These are phyloP conservation scores for Lerema accius DNA, from an alignment of 1,140 invertebrate species.

Conservation along the genomic window DNA sequence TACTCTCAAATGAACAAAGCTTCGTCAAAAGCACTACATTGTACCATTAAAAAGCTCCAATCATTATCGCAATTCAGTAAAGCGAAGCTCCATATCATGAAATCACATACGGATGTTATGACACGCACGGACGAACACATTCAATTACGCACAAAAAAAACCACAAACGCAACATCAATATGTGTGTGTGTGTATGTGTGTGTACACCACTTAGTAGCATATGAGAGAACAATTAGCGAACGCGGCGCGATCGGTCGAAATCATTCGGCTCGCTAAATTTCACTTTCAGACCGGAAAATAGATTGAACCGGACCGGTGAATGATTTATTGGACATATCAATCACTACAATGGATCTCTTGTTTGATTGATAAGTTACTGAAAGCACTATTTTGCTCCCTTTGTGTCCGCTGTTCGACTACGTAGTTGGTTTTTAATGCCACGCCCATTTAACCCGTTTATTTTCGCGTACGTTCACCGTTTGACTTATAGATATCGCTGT, in stretches of 20 bases:
- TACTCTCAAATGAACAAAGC: too few relatives aligned
- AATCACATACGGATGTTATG: conserved; percentile 18
- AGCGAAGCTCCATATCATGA: conserved; percentile 19
- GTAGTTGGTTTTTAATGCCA: background rate
- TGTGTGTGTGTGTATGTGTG: too few relatives aligned
- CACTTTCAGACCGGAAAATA: conserved; percentile 54
- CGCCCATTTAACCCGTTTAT: conserved; percentile 14
- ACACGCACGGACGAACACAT: conserved; percentile 15
- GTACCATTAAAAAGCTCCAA: background rate
- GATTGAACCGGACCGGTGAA: conserved; percentile 28
- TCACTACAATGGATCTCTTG: conserved; percentile 33
- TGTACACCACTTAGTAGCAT: conserved; percentile 35
- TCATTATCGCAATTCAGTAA: background rate
- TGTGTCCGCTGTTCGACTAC: conserved; percentile 6
- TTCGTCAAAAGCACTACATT: background rate
- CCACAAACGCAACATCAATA: too few relatives aligned
- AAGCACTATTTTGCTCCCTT: conserved; percentile 13
- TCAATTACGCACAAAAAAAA: conserved; percentile 15
- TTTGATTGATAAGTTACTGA: conserved; percentile 30
- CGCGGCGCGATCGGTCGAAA: conserved; percentile 45
- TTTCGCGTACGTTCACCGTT: conserved; percentile 20
- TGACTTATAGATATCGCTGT: background rate
- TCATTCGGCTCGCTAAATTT: conserved; percentile 51
- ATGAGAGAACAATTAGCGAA: conserved; percentile 47
- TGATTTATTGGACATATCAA: conserved; percentile 34